Base-by-base conservation (phyloP, 2,113 vertebrate species). In the Muscicapa adusta region DNA sequence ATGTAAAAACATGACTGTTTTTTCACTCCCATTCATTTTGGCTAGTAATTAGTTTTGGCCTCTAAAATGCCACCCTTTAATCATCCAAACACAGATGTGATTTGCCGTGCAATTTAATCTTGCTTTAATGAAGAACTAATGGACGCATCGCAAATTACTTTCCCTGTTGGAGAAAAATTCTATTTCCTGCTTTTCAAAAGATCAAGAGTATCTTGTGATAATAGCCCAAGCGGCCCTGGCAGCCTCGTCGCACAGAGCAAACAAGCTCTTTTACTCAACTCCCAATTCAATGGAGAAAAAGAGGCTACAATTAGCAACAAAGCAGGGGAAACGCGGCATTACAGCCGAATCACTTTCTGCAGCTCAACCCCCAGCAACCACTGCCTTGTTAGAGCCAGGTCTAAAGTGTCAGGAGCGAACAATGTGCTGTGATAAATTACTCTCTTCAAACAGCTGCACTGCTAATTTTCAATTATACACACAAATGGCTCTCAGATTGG, bases 41-140 rank as follows among this genome's bases (percentile, higher is more conserved):
- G 99, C 99, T 99, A 99, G 99, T 99, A 99, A 99, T 99, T 99
- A 99, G 99, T 99, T 99, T 99, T 99, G 99, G 99, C 99, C 99
- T 99, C 98, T 99, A 99, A 99, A 99, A 99, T 99, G 99, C 99
- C 99, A 99, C 99, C 99, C 99, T 99, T 99, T 99, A 99, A 99
- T 99, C 99, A 99, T 99, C 98, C 98, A 98, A 99, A 99, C 98
- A 99, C 99, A 99, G 99, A 99, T 99, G 99, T 99, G 99, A 99
- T 99, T 99, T 99, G 99, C 99, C 97, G 98, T 99, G 99, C 99
- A 99, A 99, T 99, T 99, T 99, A 99, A 99, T 99, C 99, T 99
- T 99, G 99, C 99, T 99, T 99, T 99, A 99, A 99, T 99, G 99
- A 99, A 99, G 99, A 99, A 99, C 99, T 99, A 99, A 99, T 99